Evolutionary conservation across 1,140 invertebrate genomes (phyloP), one percentile per base, ranked within the genome.

Genomic region (Sitodiplosis mosellana): DNA sequence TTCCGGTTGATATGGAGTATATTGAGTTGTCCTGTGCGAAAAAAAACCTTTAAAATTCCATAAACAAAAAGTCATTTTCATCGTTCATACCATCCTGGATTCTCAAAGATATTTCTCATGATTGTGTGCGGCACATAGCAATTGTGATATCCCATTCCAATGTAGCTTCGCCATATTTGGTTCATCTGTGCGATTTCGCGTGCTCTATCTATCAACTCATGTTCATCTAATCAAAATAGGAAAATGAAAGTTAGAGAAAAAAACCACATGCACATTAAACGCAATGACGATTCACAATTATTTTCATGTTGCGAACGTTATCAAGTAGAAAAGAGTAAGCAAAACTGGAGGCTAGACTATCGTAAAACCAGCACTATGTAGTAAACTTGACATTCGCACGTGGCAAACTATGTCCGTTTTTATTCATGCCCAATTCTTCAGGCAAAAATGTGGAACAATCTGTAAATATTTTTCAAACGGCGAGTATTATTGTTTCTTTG

Each of bases 111-210:
- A 61, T 99, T 99, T 52, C 95, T 74, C 69, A 90, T 75, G 49
- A 99, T 99, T 0, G 90, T 85, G 53, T 91, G 83, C 0, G 96
- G 96, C 10, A 92, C 85, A 57, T 86, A 84, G 57, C 92, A 96
- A 62, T 95, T 96, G 65, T 98, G 83, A 65, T 97, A 99, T 1
- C 96, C 96, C 84, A 98, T 94, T 0, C 96, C 96, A 47, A 99
- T 96, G 60, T 91, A 99, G 6, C 87, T 87, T 48, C 92, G 74
- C 87, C 90, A 99, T 54, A 93, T 74, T 66, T 93, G 72, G 69
- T 98, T 98, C 56, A 83, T 79, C 47, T 84, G 75, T 0, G 87
- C 82, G 52, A 97, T 84, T 50, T 77, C 68, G 27, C 77, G 70
- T 18, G 90, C 81, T 56, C 78, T 73, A 50, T 81, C 76, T 27